Conservation (phyloP, 2,888 invertebrate species). For the Himalopsyche anomala region DNA sequence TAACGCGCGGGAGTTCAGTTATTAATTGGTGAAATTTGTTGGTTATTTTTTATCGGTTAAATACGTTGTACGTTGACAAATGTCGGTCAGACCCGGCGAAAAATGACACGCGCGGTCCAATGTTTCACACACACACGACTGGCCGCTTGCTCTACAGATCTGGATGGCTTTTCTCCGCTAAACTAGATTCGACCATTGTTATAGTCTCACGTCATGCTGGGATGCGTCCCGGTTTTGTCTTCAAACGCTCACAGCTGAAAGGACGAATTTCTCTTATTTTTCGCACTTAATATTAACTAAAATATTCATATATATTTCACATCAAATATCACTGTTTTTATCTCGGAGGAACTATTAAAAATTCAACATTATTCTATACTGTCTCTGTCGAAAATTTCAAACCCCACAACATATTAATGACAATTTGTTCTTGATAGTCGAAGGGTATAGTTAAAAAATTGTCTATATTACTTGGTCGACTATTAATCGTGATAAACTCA, state of each 20-base stretch:
- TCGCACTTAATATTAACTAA: not conserved
- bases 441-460: no score
- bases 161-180: conserved; percentile 63
- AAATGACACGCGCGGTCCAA: conserved; percentile 47
- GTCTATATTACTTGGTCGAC: no score
- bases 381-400: no score
- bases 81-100: conserved; percentile 38
- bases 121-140: conserved; percentile 35
- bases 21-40: not conserved
- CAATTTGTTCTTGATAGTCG: no score
- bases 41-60: conserved; percentile 20
- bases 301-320: no score
- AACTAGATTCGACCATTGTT: conserved; percentile 65
- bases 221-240: conserved; percentile 48
- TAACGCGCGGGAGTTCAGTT: not conserved
- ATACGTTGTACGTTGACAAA: conserved; percentile 28
- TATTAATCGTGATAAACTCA: no score
- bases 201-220: conserved; percentile 60
- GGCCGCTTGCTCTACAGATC: conserved; percentile 61
- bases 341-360: no score
- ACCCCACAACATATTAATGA: no score
- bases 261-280: conserved; percentile 10
- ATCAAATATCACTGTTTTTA: no score
- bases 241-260: conserved; percentile 23
- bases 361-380: no score